Percentiles rank a stretch among this genome's conserved stretches.
phyloP scores from a whole-genome alignment of 2,113 vertebrate species.

The Psittacus erithacus region DNA sequence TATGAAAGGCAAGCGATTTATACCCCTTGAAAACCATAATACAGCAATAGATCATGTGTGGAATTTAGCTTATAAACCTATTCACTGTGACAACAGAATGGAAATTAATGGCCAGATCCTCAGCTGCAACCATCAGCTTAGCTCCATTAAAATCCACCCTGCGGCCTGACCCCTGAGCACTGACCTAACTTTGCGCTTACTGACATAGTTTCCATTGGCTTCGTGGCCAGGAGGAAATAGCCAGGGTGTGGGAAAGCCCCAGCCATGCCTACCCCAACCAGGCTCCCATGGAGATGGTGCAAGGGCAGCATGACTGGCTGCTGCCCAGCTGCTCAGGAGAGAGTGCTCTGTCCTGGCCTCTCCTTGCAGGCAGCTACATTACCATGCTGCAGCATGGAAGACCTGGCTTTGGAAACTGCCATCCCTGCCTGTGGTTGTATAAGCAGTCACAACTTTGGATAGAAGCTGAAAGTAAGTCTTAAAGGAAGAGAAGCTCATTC shows the following conservation, averaged over 20 bases:
- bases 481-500: background rate
- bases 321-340: accelerated
- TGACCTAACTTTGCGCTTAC: background rate
- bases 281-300: background rate
- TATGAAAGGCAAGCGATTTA: background rate
- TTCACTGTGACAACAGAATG: slow-evolving; percentile 7
- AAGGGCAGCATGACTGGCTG: background rate
- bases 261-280: background rate
- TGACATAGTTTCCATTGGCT: slow-evolving; percentile 43
- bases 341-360: background rate
- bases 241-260: slow-evolving; percentile 15
- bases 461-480: background rate
- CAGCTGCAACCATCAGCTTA: slow-evolving; percentile 42
- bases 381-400: background rate
- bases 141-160: slow-evolving; percentile 53
- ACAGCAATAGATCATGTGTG: background rate
- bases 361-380: background rate
- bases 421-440: background rate
- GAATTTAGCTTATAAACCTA: slow-evolving; percentile 39
- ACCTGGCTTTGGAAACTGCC: background rate
- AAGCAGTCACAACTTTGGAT: background rate
- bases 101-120: slow-evolving; percentile 48
- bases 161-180: slow-evolving; percentile 4
- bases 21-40: background rate
- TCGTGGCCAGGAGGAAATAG: background rate